These are phyloP conservation scores for Habropoda laboriosa DNA, from an alignment of 1,140 invertebrate species.

Conservation along the genomic window DNA sequence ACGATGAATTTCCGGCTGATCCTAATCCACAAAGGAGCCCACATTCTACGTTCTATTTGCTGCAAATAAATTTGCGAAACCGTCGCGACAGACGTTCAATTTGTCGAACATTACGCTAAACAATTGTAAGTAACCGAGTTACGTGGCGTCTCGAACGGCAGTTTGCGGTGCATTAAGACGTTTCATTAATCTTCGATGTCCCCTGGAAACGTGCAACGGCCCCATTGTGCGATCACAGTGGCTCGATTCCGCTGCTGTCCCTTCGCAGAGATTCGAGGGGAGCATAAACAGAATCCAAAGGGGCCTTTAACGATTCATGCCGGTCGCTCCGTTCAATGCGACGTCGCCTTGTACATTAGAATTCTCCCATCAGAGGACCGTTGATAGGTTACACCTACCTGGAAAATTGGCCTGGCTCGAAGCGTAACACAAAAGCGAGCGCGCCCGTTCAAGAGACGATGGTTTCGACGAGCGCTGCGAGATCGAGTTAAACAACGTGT, in stretches of 20 bases:
- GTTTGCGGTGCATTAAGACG: not conserved
- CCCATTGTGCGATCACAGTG: not conserved
- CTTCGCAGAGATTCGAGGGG: constrained; percentile 13
- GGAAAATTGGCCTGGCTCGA: constrained; percentile 46
- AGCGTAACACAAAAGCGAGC: constrained; percentile 21
- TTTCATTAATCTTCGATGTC: constrained; percentile 35
- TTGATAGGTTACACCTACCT: constrained; percentile 39
- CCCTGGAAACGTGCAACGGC: not conserved
- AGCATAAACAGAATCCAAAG: constrained; percentile 43
- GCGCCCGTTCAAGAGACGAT: constrained; percentile 8
- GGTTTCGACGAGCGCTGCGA: not conserved
- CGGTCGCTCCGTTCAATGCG: not conserved
- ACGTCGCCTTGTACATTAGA: not conserved
- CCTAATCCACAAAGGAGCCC: too few relatives aligned
- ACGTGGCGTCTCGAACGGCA: not conserved
- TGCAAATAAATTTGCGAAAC: not conserved
- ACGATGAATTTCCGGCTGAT: too few relatives aligned
- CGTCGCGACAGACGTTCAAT: not conserved
- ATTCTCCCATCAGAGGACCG: constrained; percentile 10
- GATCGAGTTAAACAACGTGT: not conserved
- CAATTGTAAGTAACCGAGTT: not conserved
- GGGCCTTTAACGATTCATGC: constrained; percentile 52
- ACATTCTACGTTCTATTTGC: too few relatives aligned
- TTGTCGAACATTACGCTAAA: constrained; percentile 1
- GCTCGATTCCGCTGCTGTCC: constrained; percentile 47